Evolutionary conservation across 2,113 vertebrate species (phyloP).

Genomic region (Brevimyrus niger): DNA sequence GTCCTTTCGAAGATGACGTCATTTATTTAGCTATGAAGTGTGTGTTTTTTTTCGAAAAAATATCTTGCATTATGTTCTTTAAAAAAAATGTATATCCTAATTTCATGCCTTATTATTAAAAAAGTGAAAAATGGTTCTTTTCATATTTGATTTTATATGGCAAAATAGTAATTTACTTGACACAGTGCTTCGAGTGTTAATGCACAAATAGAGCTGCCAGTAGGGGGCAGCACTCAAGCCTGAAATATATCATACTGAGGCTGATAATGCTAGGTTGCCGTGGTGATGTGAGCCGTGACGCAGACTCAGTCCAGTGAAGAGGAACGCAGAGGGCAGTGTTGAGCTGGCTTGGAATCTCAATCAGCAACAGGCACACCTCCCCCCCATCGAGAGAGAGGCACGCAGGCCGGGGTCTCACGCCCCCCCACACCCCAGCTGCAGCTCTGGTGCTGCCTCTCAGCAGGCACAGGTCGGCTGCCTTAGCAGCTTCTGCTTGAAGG

Average conservation of each 20-base stretch:
- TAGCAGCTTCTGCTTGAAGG: neutral
- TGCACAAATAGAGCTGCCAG: slow-evolving; percentile 44
- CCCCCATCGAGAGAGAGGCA: slow-evolving; percentile 14
- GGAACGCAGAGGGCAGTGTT: slow-evolving; percentile 55
- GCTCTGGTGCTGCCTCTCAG: neutral
- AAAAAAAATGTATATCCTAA: neutral
- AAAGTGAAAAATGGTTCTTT: neutral
- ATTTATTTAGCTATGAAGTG: neutral
- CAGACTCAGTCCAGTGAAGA: slow-evolving; percentile 38
- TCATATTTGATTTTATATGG: neutral
- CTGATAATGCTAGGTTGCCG: slow-evolving; percentile 70
- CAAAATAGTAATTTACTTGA: neutral
- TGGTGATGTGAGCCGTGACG: slow-evolving; percentile 65
- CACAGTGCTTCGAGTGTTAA: slow-evolving; percentile 35
- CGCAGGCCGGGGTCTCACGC: neutral
- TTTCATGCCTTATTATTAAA: neutral
- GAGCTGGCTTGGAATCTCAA: slow-evolving; percentile 33
- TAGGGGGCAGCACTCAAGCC: slow-evolving; percentile 66
- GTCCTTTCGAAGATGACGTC: neutral
- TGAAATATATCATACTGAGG: slow-evolving; percentile 39
- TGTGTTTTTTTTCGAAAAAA: neutral
- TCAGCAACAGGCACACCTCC: slow-evolving; percentile 2
- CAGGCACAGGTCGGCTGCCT: neutral
- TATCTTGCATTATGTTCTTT: neutral
- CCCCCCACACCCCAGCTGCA: neutral